Conservation (phyloP, 2,797 vertebrate genomes). For the Sternotherus odoratus region DNA sequence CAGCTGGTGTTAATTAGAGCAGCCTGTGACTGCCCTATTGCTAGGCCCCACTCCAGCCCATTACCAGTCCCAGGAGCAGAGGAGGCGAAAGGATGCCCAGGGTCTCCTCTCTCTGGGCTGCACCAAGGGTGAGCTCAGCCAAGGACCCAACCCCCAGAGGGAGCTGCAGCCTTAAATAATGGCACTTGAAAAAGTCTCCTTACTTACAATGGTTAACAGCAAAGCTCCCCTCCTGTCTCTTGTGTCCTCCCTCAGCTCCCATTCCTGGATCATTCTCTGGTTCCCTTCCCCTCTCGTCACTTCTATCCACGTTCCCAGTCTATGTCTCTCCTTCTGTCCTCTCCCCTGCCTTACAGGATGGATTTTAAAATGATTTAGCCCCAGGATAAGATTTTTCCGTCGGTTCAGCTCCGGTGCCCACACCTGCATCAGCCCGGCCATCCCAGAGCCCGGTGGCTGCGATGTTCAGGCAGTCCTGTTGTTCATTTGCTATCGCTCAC, state of each 20-base stretch:
- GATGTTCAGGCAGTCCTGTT: fast-evolving
- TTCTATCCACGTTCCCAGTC: not conserved
- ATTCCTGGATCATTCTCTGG: not conserved
- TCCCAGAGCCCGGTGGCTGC: not conserved
- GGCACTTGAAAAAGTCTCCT: not conserved
- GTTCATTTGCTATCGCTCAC: not conserved
- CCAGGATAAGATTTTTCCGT: not conserved
- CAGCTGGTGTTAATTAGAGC: not conserved
- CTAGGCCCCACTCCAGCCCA: not conserved
- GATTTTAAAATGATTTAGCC: not conserved
- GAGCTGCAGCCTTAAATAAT: not conserved
- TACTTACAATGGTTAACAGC: not conserved
- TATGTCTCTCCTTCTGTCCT: not conserved
- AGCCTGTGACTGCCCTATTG: not conserved
- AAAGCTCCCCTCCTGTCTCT: not conserved
- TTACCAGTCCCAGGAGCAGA: not conserved
- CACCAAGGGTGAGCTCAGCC: not conserved
- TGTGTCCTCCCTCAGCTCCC: not conserved
- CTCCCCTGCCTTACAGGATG: not conserved
- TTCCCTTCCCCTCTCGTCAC: not conserved
- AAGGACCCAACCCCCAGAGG: not conserved
- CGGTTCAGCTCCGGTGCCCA: not conserved
- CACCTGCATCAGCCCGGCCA: not conserved
- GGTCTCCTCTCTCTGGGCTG: not conserved
- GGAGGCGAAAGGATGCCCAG: not conserved